Conservation (phyloP, 2,888 invertebrate species). For the Cybosia mesomella region DNA sequence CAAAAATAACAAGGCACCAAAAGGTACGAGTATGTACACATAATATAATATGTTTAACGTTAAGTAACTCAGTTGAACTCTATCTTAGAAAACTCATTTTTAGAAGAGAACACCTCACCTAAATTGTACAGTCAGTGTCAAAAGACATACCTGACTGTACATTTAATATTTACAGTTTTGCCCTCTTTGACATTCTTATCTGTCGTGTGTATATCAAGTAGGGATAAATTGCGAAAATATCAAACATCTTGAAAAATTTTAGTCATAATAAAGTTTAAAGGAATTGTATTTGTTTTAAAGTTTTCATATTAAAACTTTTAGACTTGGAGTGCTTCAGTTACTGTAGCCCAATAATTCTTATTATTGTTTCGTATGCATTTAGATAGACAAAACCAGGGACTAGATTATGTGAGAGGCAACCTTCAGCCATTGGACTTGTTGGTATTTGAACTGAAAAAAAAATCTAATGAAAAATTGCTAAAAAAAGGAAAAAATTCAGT, state of each 20-base stretch:
- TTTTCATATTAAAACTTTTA: background rate
- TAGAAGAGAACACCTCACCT: no score
- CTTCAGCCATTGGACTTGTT: background rate
- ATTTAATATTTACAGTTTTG: background rate
- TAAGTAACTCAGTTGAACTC: no score
- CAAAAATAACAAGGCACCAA: no score
- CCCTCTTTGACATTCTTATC: background rate
- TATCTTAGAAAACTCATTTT: no score
- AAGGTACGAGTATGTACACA: no score
- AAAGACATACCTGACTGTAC: background rate
- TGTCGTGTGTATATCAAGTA: background rate
- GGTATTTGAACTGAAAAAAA: no score
- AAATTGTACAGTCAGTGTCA: no score
- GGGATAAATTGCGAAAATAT: background rate
- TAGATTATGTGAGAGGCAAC: background rate
- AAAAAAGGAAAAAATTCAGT: no score
- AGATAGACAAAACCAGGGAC: background rate
- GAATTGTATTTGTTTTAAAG: background rate
- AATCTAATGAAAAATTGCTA: no score
- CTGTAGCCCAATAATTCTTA: background rate
- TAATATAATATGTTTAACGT: no score
- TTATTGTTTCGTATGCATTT: background rate
- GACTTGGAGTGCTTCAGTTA: background rate
- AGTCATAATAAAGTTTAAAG: background rate
- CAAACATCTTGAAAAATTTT: background rate